These are phyloP conservation scores for Pangasianodon hypophthalmus DNA, from an alignment of 2,113 vertebrate genomes.

Conservation along the genomic window DNA sequence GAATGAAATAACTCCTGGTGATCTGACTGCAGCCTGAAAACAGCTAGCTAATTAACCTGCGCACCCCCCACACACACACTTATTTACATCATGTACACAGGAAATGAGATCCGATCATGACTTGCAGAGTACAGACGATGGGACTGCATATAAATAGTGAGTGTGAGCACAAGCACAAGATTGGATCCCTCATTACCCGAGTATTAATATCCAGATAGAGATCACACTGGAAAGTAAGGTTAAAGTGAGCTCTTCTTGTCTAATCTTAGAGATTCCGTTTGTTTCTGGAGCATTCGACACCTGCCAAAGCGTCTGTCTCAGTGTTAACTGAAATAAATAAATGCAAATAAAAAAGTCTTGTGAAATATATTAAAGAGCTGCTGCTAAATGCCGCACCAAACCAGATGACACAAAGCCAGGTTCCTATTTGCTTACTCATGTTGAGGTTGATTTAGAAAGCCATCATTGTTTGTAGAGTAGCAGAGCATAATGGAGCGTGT, in stretches of 20 bases:
- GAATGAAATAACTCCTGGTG: no score
- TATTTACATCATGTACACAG: not conserved
- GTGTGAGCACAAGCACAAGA: not conserved
- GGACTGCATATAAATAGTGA: not conserved
- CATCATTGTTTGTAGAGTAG: not conserved
- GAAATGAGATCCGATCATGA: not conserved
- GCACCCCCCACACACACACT: no score
- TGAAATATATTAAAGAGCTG: not conserved
- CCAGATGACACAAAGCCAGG: not conserved
- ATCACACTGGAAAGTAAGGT: not conserved
- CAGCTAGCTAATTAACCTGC: no score
- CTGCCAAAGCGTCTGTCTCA: not conserved
- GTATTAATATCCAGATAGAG: not conserved
- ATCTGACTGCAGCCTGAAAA: no score
- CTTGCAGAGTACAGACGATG: no score
- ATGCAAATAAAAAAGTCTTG: not conserved
- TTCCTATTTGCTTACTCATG: not conserved
- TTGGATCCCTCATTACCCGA: not conserved
- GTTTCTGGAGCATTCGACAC: not conserved
- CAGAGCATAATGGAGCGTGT: not conserved
- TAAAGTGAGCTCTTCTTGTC: not conserved
- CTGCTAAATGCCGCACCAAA: not conserved
- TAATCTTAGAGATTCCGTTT: not conserved
- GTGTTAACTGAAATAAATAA: not conserved
- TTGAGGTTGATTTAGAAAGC: not conserved